A percentile compares a stretch with the other conserved stretches of the same genome.
Conservation (phyloP, 2,888 invertebrate species). For the Sesia apiformis region DNA sequence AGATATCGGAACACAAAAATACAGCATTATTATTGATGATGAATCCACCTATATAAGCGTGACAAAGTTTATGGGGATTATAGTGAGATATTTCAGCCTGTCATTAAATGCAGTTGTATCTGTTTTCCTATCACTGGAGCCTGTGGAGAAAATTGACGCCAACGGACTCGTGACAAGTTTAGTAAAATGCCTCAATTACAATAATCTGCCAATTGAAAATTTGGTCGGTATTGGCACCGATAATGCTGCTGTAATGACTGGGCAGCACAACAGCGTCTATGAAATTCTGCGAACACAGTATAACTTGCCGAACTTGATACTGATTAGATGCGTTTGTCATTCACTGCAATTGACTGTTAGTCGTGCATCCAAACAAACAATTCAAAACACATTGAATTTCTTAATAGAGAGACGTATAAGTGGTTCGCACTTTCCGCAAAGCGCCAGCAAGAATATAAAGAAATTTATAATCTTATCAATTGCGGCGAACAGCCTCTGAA, state of each 20-base stretch:
- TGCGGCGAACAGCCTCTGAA: conserved; percentile 20
- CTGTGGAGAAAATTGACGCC: conserved; percentile 12
- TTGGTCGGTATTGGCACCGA: conserved; percentile 25
- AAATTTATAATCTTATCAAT: conserved; percentile 19
- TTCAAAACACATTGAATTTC: conserved; percentile 24
- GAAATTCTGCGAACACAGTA: conserved; percentile 17
- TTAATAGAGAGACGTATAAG: conserved; percentile 25
- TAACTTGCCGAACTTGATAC: conserved; percentile 16
- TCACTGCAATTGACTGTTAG: conserved; percentile 23
- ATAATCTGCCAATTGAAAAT: conserved; percentile 10
- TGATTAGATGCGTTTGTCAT: conserved; percentile 17
- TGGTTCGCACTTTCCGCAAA: conserved; percentile 22
- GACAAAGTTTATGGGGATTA: conserved; percentile 6
- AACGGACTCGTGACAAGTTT: conserved; percentile 9
- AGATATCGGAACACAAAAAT: conserved; percentile 8
- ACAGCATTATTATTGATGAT: conserved; percentile 11
- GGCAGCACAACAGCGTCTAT: conserved; percentile 21
- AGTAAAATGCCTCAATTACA: conserved; percentile 7
- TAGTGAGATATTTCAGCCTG: conserved; percentile 12
- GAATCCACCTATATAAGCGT: conserved; percentile 14
- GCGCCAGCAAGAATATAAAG: conserved; percentile 15
- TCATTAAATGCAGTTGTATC: conserved; percentile 7
- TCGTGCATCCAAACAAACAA: conserved; percentile 18
- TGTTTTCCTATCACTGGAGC: conserved; percentile 8
- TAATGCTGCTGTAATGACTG: conserved; percentile 30